Base-by-base conservation (phyloP, 1,140 invertebrate genomes). In the Pachypsylla venusta region DNA sequence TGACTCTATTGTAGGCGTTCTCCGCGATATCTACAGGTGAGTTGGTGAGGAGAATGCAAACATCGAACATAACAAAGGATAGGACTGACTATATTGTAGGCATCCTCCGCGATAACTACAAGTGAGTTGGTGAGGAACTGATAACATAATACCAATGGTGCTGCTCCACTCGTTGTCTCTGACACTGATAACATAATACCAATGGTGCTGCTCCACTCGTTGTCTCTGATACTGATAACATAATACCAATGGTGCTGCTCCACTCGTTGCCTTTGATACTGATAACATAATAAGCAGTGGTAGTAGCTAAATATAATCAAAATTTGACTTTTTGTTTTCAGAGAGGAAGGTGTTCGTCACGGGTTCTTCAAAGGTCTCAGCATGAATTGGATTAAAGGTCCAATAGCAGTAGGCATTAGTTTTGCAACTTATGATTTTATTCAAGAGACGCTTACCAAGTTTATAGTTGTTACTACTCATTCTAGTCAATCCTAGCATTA, bases 321-420 rank as follows among this genome's bases (percentile, higher is more conserved):
- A 28, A 20, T 42, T 26, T 53, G 40, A 56, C 35, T 54, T 53
- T 66, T 64, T 62, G 63, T 65, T 75, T 73, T 59, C 73, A 87
- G 84, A 57, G 80, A 85, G 64, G 93, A 97, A 75, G 94, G 96
- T 24, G 70, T 93, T 20, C 82, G 81, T 69, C 77, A 81, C 61
- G 95, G 94, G 0, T 85, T 98, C 67, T 99, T 92, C 76, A 99
- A 99, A 76, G 96, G 95, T 0, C 78, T 99, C 0, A 94, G 88
- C 64, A 94, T 99, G 89, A 99, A 99, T 75, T 99, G 93, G 92
- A 84, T 99, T 1, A 99, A 99, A 75, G 96, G 96, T 3, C 96
- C 96, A 0, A 89, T 98, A 48, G 90, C 94, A 1, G 93, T 95
- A n/a, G 94, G 95, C 39, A 93, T 98, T 62, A 96, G 92, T 70